Percentiles rank a stretch among this genome's conserved stretches.
phyloP scores from a whole-genome alignment of 2,797 vertebrate species.

The Oophaga sylvatica region DNA sequence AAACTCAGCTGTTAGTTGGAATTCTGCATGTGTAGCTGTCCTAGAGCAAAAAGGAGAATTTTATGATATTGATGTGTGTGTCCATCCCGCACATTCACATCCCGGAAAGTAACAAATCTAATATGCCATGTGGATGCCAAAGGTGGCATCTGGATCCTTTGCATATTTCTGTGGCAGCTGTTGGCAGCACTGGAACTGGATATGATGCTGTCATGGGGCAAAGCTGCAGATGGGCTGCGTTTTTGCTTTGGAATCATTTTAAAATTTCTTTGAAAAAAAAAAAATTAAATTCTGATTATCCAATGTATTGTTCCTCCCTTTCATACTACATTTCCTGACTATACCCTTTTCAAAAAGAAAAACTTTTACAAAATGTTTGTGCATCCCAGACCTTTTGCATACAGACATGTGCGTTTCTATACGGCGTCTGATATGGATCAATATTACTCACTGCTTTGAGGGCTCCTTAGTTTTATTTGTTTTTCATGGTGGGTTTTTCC shows the following conservation, averaged over 20 bases:
- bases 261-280: conserved; percentile 26
- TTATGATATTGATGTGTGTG: conserved; percentile 30
- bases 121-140: conserved; percentile 52
- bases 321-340: background rate
- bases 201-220: conserved; percentile 47
- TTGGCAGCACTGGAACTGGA: conserved; percentile 54
- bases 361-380: background rate
- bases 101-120: conserved; percentile 38
- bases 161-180: conserved; percentile 59
- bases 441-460: too few relatives aligned
- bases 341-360: background rate
- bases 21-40: background rate
- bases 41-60: background rate
- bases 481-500: too few relatives aligned
- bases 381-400: background rate
- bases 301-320: background rate
- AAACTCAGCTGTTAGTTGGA: background rate
- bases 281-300: conserved; percentile 18
- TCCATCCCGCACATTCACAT: conserved; percentile 30
- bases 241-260: conserved; percentile 41
- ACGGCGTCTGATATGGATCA: background rate
- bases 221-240: conserved; percentile 54
- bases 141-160: conserved; percentile 56
- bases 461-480: too few relatives aligned
- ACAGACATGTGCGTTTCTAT: background rate